phyloP scores from a whole-genome alignment of 2,888 invertebrate genomes.

The Drosophila tanythrix region DNA sequence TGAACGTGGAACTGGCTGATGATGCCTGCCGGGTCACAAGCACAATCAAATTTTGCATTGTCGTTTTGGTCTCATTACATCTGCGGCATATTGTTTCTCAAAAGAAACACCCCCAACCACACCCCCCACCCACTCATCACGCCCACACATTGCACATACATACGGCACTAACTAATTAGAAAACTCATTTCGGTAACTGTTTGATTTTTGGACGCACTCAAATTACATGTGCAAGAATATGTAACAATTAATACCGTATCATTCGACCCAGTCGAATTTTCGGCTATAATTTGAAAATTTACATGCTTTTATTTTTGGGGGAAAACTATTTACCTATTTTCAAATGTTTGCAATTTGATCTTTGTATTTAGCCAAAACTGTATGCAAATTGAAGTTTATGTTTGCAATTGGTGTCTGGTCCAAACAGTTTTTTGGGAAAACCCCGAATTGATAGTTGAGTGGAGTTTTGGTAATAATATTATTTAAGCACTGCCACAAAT shows the following conservation, averaged over 20 bases:
- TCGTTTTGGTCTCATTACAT: constrained; percentile 18
- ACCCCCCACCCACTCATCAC: background rate
- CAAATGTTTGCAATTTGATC: background rate
- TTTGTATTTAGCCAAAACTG: background rate
- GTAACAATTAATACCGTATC: background rate
- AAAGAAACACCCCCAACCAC: background rate
- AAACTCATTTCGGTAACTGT: background rate
- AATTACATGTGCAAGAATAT: background rate
- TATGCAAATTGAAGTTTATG: background rate
- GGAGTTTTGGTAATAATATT: background rate
- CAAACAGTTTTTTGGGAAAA: background rate
- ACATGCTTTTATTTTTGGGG: background rate
- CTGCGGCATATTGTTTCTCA: constrained; percentile 1
- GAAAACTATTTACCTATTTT: background rate
- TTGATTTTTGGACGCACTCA: background rate
- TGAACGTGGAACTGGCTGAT: constrained; percentile 8
- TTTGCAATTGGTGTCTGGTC: background rate
- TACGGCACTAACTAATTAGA: background rate
- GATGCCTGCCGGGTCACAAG: background rate
- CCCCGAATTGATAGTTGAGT: background rate
- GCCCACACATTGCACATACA: background rate
- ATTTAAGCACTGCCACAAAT: background rate
- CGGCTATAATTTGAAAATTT: background rate
- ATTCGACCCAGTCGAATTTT: background rate
- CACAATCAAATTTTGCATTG: background rate